A percentile compares a stretch with the other conserved stretches of the same genome.
Conservation (phyloP, 2,888 invertebrate genomes). For the Drosophila parthenogenetica region DNA sequence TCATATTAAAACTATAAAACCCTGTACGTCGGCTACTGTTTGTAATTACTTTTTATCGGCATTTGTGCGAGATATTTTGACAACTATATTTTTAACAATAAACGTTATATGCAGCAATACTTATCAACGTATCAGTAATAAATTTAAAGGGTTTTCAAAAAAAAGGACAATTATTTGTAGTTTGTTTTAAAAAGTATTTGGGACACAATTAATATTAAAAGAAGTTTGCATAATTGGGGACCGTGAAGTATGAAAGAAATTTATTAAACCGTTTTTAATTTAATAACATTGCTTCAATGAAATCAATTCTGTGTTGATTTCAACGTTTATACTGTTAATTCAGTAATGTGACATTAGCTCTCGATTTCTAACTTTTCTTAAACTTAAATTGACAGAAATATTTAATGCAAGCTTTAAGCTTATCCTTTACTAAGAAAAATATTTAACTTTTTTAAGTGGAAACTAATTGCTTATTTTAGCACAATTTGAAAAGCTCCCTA, state of each 20-base stretch:
- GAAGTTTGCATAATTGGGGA: too few relatives aligned
- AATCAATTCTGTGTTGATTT: too few relatives aligned
- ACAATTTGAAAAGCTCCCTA: background rate
- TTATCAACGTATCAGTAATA: constrained; percentile 55
- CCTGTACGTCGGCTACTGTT: constrained; percentile 56
- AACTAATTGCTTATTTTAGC: background rate
- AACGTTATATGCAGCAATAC: constrained; percentile 37
- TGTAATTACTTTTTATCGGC: constrained; percentile 9
- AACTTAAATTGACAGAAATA: too few relatives aligned
- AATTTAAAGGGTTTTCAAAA: constrained; percentile 70
- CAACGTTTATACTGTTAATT: too few relatives aligned
- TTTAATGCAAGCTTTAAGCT: background rate
- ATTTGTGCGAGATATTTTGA: constrained; percentile 55
- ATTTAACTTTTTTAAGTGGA: background rate
- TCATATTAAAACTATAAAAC: constrained; percentile 20
- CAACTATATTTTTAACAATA: constrained; percentile 40
- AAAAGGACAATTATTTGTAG: background rate
- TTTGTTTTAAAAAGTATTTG: background rate
- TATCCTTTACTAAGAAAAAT: background rate
- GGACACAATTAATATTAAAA: too few relatives aligned
- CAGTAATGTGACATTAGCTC: too few relatives aligned
- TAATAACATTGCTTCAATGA: too few relatives aligned
- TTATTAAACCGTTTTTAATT: too few relatives aligned
- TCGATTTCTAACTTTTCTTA: too few relatives aligned
- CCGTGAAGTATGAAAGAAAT: too few relatives aligned